Base-by-base conservation (phyloP, 2,888 invertebrate species). In the Nymphalis urticae region DNA sequence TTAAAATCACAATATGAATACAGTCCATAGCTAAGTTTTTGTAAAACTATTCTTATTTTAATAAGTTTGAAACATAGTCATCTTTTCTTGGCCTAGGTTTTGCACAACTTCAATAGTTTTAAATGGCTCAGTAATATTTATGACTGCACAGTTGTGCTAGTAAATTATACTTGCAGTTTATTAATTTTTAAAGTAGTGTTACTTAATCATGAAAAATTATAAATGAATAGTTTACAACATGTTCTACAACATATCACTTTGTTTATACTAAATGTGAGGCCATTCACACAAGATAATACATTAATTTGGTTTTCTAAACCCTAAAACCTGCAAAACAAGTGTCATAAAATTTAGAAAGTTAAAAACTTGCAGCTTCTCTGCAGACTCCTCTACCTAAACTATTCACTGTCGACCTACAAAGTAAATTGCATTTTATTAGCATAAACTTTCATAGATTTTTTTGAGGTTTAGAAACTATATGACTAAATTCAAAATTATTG, bases 391-490 rank as follows among this genome's bases (percentile, higher is more conserved):
- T 77, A 78, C 77, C 77, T 79, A 80, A 80, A 77, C 80, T 81
- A 78, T 79, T 80, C 78, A 77, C 78, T 89, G 87, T 85, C 85
- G 87, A 91, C 89, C 91, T 86, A 90, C 87, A 84, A 86, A 89
- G 85, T 81, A 87, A 87, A 90, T 87, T 91, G 90, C 88, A 90
- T 90, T 89, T 87, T 88, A 90, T 90, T 89, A 87, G 83, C 88
- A 88, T 88, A 87, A 88, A 87, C 87, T 89, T 90, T 92, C 87
- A 83, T 86, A 68, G 71, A 66, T 69, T 71, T 72, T 58, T 58
- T 69, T 65, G 56, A 66, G 64, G 58, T 72, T 68, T 71, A 70
- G 73, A 71, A 73, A 69, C 72, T 70, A 64, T 70, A 64, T 61
- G 47, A 64, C 42, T 42, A 8, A 6, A 56, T 56, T 7, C 27